Percentiles rank a stretch among this genome's conserved stretches.
Conservation (phyloP, 2,797 vertebrate genomes). For the Ctenopoma multispine region DNA sequence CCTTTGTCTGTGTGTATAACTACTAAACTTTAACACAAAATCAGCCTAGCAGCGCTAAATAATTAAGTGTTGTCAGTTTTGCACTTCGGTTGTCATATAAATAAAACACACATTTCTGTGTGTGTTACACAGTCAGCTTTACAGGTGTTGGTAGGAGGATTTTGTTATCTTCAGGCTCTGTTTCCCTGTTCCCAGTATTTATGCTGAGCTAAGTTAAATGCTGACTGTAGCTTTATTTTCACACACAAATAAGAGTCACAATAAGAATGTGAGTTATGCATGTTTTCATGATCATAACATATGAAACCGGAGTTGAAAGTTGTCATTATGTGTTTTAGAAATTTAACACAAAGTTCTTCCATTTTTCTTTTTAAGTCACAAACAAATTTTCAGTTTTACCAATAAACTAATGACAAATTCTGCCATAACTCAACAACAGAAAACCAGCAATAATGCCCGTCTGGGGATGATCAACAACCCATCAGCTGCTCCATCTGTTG, state of each 20-base stretch:
- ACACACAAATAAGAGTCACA: neutral
- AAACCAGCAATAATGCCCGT: conserved; percentile 95
- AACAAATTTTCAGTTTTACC: neutral
- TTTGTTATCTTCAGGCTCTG: no score
- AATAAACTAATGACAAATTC: neutral
- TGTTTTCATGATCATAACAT: no score
- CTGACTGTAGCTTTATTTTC: neutral
- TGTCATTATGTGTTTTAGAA: no score
- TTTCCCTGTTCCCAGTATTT: neutral
- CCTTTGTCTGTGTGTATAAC: no score
- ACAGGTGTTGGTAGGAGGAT: neutral
- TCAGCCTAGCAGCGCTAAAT: neutral
- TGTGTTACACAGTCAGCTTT: neutral
- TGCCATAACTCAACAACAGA: conserved; percentile 78
- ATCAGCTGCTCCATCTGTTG: conserved; percentile 72
- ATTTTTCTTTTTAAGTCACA: neutral
- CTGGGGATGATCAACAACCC: conserved; percentile 96
- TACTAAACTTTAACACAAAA: neutral
- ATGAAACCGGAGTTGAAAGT: no score
- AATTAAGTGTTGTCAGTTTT: no score
- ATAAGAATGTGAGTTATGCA: no score
- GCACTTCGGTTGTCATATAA: no score
- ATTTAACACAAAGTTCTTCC: no score
- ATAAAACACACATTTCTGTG: no score
- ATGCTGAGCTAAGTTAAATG: neutral